Evolutionary conservation across 2,888 invertebrate species (phyloP), one percentile per base, ranked within the genome.

Genomic region (Mallateleia sp.): DNA sequence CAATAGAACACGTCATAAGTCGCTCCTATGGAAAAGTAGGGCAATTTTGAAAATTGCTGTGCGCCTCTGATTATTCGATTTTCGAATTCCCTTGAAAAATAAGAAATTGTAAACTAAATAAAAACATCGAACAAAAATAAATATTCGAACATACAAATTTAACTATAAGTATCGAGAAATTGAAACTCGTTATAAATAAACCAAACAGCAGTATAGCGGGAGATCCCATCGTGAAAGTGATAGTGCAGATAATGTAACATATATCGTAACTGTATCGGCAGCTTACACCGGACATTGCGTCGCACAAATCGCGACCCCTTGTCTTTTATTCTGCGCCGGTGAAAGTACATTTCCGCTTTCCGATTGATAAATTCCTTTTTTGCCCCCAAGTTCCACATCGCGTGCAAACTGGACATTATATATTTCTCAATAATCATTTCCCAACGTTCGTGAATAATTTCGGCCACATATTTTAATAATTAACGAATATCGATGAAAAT

Each of bases 301-400:
- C 92, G 91, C 72, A 24, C 71, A 82, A 71, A 66, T 84, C 72
- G 69, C 85, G 86, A 80, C 56, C 64, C 74, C 72, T 74, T 67
- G 45, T 5, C 62, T 67, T 69, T 86, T 71, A 83, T 84, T 91
- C 89, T 67, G 52, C 75, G 64, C 69, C 80, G 75, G 93, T 91
- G 93, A 93, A 93, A 93, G 92, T 91, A 80, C 66, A 64, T 89
- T 90, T 91, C 91, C 89, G 89, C 89, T 92, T 90, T 91, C 91
- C 89, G 89, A 89, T 92, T 91, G 82, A 87, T 18, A 56, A 77
- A 82, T 69, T 62, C 67, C 56, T 66, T 69, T 67, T 78, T 67
- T 18, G 34, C 54, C 60, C 58, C 67, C 47, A 50, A 60, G 60
- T 60, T 42, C 42, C 56, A 42, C 2, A 15, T 42, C 2, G 1